Percentiles rank a stretch among this genome's conserved stretches.
Evolutionary conservation across 2,113 vertebrate species (phyloP).

Genomic region (Mormyrus iriodes): DNA sequence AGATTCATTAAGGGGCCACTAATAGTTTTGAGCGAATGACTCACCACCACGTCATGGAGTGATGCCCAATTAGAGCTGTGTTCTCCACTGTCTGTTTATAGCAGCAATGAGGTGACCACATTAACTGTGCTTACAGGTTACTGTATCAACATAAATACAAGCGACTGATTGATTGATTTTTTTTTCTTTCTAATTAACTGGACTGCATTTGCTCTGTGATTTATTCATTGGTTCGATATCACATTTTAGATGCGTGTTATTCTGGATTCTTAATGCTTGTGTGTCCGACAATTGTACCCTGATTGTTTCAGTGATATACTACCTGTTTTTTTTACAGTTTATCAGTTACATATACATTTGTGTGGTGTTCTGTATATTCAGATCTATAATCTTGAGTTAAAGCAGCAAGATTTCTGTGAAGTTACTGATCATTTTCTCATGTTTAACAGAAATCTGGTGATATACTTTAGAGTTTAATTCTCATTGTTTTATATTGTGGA

Average conservation of each 20-base stretch:
- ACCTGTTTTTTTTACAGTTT: neutral
- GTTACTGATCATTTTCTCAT: too few species aligned
- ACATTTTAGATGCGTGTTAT: neutral
- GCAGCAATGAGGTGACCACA: too few species aligned
- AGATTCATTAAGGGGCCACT: too few species aligned
- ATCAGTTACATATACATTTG: neutral
- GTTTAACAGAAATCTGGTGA: too few species aligned
- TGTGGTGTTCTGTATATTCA: neutral
- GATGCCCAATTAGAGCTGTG: too few species aligned
- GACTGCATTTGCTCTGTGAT: neutral
- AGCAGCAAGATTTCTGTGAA: neutral
- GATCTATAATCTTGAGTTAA: neutral
- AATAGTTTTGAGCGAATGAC: too few species aligned
- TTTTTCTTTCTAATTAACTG: too few species aligned
- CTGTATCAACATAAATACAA: too few species aligned
- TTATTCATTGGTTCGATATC: neutral
- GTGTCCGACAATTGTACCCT: neutral
- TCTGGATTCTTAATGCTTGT: neutral
- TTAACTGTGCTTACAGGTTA: too few species aligned
- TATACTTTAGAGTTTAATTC: neutral
- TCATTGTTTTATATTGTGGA: neutral
- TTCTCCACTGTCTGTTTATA: too few species aligned
- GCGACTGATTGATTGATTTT: too few species aligned
- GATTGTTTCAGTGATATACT: neutral
- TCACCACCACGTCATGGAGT: too few species aligned